Base-by-base conservation (phyloP, 2,888 invertebrate genomes). In the Ecdyonurus torrentis region DNA sequence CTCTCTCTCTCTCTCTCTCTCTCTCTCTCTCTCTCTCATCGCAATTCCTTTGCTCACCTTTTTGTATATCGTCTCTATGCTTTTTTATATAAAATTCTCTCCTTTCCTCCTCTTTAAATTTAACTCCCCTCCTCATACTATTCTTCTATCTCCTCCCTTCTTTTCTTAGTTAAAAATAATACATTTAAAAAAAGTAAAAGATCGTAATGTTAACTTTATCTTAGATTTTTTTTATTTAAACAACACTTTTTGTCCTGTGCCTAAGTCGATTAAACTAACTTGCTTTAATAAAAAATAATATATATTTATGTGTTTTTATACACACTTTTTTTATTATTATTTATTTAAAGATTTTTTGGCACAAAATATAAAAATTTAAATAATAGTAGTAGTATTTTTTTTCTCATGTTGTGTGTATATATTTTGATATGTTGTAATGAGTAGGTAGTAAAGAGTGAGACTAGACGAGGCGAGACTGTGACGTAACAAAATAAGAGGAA, bases 21-120 rank as follows among this genome's bases (percentile, higher is more conserved):
- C 50, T n/a, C 20, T 55, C 55, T 55, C 55, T 55, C 55, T n/a
- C 55, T 55, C 55, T n/a, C 55, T 55, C 15, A 22, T 55, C 37
- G 15, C 37, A 55, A 55, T 55, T 55, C 55, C 19, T 55, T 55
- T 55, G 55, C 55, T 55, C 55, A n/a, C n/a, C 55, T 20, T 55
- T 55, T 22, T 22, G 22, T 55, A 50, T 18, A 50, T 50, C 7
- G 37, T 37, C 37, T 37, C 7, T 15, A 37, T 37, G 55, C 22
- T 55, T 55, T n/a, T 20, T 20, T 55, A 22, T 20, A 55, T 10
- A 55, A 22, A 18, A 7, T n/a, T 20, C 3, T 55, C 22, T 22
- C 19, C 55, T 55, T 20, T 55, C 20, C 3, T 55, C 20, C 55
- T 55, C 55, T 55, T 37, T 37, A 37, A 10, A 10, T 10, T 37